Percentiles rank a stretch among this genome's conserved stretches.
These are phyloP conservation scores for Homarus gammarus DNA, from an alignment of 2,888 invertebrate species.

Conservation along the genomic window DNA sequence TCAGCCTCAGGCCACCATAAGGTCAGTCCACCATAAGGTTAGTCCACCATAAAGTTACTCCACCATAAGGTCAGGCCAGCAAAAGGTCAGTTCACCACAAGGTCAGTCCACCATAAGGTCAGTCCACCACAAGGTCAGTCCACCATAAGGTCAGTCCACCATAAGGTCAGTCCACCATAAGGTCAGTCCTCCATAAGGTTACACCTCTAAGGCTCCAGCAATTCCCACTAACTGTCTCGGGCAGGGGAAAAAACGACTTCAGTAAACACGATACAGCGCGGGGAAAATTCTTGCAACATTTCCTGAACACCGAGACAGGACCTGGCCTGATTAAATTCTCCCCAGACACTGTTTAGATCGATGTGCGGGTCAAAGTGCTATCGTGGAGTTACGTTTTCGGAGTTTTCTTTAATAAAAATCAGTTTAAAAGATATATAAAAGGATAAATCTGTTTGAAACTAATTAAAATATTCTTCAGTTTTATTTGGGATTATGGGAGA, in stretches of 20 bases:
- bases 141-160: background rate
- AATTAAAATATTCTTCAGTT: too few species aligned
- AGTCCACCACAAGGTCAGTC: background rate
- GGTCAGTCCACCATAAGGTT: too few species aligned
- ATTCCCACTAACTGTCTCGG: slow-evolving; percentile 14
- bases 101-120: background rate
- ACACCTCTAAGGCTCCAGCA: background rate
- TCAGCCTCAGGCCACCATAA: too few species aligned
- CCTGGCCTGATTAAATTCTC: background rate
- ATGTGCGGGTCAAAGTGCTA: background rate
- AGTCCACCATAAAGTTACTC: background rate
- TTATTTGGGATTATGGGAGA: too few species aligned
- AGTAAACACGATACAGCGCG: background rate
- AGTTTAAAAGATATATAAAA: too few species aligned
- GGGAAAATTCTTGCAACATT: background rate
- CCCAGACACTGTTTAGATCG: background rate
- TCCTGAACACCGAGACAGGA: background rate
- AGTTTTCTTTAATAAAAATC: too few species aligned
- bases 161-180: background rate
- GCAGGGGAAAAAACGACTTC: slow-evolving; percentile 1
- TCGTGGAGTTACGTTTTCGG: background rate
- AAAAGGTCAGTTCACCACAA: background rate
- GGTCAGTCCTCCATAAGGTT: background rate
- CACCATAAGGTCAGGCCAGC: background rate
- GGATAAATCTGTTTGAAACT: too few species aligned